Percentiles rank a stretch among this genome's conserved stretches.
Conservation (phyloP, 2,797 vertebrate species). For the Amblyraja radiata region DNA sequence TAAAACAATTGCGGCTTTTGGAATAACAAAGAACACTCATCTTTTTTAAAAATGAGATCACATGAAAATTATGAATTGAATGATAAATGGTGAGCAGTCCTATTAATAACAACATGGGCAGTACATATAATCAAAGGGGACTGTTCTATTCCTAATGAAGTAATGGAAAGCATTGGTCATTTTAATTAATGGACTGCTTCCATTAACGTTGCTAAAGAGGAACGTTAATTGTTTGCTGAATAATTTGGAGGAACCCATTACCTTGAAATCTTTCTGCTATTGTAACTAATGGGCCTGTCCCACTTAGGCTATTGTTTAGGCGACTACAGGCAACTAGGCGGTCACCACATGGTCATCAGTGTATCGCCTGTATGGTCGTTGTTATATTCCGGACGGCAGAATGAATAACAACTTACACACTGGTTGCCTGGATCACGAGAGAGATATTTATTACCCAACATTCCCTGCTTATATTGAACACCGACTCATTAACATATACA, state of each 20-base stretch:
- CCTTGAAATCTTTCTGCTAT: background rate
- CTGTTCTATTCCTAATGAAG: background rate
- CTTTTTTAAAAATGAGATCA: background rate
- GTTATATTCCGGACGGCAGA: no score
- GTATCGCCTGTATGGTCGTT: no score
- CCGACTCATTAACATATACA: no score
- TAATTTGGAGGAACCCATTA: no score
- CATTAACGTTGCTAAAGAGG: background rate
- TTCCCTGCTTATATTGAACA: no score
- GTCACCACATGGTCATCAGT: no score
- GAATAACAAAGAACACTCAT: background rate
- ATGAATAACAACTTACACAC: no score
- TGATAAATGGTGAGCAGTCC: background rate
- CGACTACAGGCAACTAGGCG: no score
- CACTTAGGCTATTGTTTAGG: no score
- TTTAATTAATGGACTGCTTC: background rate
- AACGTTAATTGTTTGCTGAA: background rate
- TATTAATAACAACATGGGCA: background rate
- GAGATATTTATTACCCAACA: no score
- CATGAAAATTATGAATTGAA: background rate
- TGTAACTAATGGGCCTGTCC: background rate
- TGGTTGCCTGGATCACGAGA: no score
- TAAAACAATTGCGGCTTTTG: background rate
- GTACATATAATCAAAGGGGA: background rate
- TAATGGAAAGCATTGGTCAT: background rate